Conservation (phyloP, 1,140 invertebrate species). For the Ceratina japonica region DNA sequence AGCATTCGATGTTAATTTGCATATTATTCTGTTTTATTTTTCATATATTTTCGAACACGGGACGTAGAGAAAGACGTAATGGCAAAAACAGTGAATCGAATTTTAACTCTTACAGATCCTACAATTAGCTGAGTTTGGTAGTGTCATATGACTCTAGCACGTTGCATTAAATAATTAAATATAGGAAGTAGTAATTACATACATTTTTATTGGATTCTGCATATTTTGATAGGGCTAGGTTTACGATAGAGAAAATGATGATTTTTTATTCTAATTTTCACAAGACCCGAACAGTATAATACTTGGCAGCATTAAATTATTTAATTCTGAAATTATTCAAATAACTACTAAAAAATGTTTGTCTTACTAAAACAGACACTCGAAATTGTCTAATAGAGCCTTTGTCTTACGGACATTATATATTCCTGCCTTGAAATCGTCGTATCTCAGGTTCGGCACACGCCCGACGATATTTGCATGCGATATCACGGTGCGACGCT, state of each 20-base stretch:
- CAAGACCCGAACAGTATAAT: too few relatives aligned
- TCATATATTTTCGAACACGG: background rate
- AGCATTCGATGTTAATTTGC: conserved; percentile 45
- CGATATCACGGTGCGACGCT: too few relatives aligned
- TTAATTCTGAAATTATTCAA: too few relatives aligned
- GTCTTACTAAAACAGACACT: too few relatives aligned
- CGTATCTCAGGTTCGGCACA: background rate
- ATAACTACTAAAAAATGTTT: too few relatives aligned
- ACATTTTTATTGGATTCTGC: background rate
- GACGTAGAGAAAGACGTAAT: background rate
- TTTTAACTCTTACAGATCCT: too few relatives aligned
- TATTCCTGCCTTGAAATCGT: background rate
- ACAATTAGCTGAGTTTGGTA: background rate
- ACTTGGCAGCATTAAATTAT: background rate
- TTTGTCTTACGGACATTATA: background rate
- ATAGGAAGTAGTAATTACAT: background rate
- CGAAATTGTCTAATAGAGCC: background rate
- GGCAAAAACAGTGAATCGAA: background rate
- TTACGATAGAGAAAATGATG: background rate
- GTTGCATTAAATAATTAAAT: background rate
- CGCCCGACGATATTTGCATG: background rate
- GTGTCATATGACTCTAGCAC: background rate
- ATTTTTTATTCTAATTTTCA: background rate
- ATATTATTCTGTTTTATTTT: background rate
- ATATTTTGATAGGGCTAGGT: background rate